Evolutionary conservation across 1,140 invertebrate species (phyloP), one percentile per base, ranked within the genome.

Genomic region (Uloborus diversus): DNA sequence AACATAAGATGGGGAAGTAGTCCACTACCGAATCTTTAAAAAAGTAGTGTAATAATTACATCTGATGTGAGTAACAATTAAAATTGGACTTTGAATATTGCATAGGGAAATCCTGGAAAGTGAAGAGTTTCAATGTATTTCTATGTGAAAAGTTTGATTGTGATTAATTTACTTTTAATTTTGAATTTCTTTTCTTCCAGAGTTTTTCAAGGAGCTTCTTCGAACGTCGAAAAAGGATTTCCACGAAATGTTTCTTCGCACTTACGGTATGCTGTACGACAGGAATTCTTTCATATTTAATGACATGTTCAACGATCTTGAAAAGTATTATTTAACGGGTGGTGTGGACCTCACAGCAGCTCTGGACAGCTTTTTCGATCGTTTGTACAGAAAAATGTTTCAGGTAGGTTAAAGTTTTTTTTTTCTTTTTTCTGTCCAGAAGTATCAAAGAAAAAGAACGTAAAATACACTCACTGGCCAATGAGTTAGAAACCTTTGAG

Each of bases 321-420:
- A 96, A 84, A 91, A 90, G 81, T 99, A 98, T 85, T 98, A 96
- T 88, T 88, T 90, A 2, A 91, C 91, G 68, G 95, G 95, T n/a
- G 89, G 92, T 83, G 90, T 93, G 11, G 91, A 96, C 85, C 90
- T 98, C 11, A 90, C 93, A 32, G 91, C 92, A 17, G 92, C 93
- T 23, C 92, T 98, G 91, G 94, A 98, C 82, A 91, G 91, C 78
- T 99, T 99, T 88, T 99, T 98, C 88, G 92, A 91, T 57, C 93
- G 92, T 1, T 90, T 98, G 0, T 96, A 98, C 85, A 93, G 96
- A 87, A 95, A 94, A 85, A 98, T 99, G 96, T 98, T 98, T 87
- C 75, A 82, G 82, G 82, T 82, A 51, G 59, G n/a, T n/a, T n/a
- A n/a, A n/a, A n/a, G n/a, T n/a, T n/a, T n/a, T n/a, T n/a, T n/a